Evolutionary conservation across 64 coral and sea anemone species (phyloP).

Genomic region (Stylophora pistillata): DNA sequence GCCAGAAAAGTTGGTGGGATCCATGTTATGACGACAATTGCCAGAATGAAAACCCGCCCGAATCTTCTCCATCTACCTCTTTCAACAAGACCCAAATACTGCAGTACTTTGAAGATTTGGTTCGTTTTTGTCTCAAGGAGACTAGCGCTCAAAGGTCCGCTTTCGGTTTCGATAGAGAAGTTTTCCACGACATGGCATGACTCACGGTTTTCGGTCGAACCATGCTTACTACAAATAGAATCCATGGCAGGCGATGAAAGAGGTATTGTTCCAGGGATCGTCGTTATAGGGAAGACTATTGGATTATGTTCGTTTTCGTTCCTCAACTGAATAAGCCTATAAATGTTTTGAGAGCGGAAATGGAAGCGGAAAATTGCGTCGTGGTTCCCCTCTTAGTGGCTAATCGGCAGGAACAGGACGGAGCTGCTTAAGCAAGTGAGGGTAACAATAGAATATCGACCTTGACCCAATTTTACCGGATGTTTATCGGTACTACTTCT

Average conservation of each 20-base stretch:
- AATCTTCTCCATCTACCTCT: slow-evolving; percentile 20
- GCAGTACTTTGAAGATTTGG: background rate
- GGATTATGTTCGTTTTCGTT: too few relatives aligned
- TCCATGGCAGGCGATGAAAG: background rate
- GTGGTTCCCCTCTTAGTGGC: too few relatives aligned
- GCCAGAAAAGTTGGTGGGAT: slow-evolving; percentile 17
- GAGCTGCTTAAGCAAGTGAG: too few relatives aligned
- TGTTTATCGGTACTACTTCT: too few relatives aligned
- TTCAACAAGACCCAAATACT: background rate
- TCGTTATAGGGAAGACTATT: too few relatives aligned
- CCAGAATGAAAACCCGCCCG: background rate
- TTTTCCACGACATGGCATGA: background rate
- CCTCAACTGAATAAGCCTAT: too few relatives aligned
- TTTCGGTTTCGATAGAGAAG: background rate
- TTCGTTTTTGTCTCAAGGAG: slow-evolving; percentile 30
- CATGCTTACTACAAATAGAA: background rate
- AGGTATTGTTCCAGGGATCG: too few relatives aligned
- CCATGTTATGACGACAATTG: background rate
- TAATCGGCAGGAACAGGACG: too few relatives aligned
- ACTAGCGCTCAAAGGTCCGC: background rate
- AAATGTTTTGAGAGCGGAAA: too few relatives aligned
- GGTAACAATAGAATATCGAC: too few relatives aligned
- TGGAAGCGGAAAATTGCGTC: too few relatives aligned
- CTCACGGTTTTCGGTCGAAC: background rate
- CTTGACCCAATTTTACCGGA: too few relatives aligned